Percentiles rank a stretch among this genome's conserved stretches.
phyloP scores from a whole-genome alignment of 2,113 vertebrate species.

The Thymallus thymallus region DNA sequence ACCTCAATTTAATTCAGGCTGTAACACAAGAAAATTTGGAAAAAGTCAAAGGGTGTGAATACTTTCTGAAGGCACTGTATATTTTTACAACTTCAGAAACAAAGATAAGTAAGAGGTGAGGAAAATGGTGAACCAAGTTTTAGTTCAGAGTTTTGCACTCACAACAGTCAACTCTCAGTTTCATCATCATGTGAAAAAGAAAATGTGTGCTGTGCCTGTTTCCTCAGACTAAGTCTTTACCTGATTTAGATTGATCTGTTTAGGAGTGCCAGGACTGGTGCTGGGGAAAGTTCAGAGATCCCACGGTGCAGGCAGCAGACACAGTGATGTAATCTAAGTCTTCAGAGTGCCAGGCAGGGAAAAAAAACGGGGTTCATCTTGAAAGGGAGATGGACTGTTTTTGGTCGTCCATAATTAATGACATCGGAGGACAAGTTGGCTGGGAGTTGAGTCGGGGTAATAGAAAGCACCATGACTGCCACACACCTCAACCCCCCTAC shows the following conservation, averaged over 20 bases:
- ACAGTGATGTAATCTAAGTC: constrained; percentile 26
- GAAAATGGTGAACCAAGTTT: too few species aligned
- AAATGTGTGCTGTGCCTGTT: background rate
- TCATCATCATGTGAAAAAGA: background rate
- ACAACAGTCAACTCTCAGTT: background rate
- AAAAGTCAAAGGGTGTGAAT: too few species aligned
- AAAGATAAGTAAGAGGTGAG: too few species aligned
- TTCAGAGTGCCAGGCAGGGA: constrained; percentile 4
- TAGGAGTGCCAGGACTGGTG: constrained; percentile 28
- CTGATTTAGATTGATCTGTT: constrained; percentile 45
- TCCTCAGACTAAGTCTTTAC: constrained; percentile 25
- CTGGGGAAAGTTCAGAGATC: constrained; percentile 33
- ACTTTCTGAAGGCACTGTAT: too few species aligned
- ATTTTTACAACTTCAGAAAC: too few species aligned
- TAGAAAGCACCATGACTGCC: constrained; percentile 4
- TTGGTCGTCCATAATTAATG: constrained; percentile 13
- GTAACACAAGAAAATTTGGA: too few species aligned
- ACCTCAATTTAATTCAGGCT: too few species aligned
- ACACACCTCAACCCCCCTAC: constrained; percentile 17
- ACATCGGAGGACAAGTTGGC: constrained; percentile 2
- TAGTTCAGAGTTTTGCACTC: too few species aligned
- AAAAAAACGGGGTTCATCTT: constrained; percentile 22
- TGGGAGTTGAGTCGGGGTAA: background rate
- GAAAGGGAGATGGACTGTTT: constrained; percentile 32
- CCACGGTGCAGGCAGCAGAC: constrained; percentile 7